Percentiles rank a stretch among this genome's conserved stretches.
These are phyloP conservation scores for Halichoerus grypus DNA, from an alignment of 2,113 vertebrate species.

Conservation along the genomic window DNA sequence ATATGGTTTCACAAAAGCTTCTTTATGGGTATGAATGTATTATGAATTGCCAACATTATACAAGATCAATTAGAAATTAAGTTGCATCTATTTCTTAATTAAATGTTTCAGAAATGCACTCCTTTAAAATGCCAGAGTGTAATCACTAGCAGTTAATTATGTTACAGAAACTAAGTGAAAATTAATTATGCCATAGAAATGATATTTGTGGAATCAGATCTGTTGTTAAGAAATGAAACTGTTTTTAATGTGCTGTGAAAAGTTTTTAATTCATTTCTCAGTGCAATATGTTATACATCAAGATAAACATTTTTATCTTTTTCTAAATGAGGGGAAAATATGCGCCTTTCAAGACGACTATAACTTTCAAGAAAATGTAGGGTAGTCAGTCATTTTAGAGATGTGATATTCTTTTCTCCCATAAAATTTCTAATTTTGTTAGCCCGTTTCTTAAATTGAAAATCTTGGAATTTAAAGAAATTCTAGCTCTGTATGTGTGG, in stretches of 20 bases:
- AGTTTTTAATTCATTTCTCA: neutral
- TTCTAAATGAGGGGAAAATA: neutral
- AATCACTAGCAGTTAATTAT: slow-evolving; percentile 45
- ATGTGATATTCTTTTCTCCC: neutral
- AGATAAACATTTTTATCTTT: slow-evolving; percentile 32
- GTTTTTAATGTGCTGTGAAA: slow-evolving; percentile 49
- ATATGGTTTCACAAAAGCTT: neutral
- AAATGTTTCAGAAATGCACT: slow-evolving; percentile 39
- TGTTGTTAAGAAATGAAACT: slow-evolving; percentile 35
- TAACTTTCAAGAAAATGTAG: neutral
- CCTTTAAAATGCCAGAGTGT: slow-evolving; percentile 2
- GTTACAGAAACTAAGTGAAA: slow-evolving; percentile 60
- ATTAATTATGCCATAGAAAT: slow-evolving; percentile 56
- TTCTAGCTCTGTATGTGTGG: neutral
- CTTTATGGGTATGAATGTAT: neutral
- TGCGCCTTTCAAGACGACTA: neutral
- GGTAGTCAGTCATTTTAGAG: neutral
- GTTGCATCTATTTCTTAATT: slow-evolving; percentile 49
- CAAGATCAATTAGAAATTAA: slow-evolving; percentile 33
- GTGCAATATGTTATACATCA: neutral
- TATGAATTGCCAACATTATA: neutral
- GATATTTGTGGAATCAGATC: slow-evolving; percentile 20
- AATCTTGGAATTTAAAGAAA: neutral
- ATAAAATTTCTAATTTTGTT: neutral
- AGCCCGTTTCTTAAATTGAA: neutral